phyloP scores from a whole-genome alignment of 2,797 vertebrate species.

The Crypturellus tataupa region DNA sequence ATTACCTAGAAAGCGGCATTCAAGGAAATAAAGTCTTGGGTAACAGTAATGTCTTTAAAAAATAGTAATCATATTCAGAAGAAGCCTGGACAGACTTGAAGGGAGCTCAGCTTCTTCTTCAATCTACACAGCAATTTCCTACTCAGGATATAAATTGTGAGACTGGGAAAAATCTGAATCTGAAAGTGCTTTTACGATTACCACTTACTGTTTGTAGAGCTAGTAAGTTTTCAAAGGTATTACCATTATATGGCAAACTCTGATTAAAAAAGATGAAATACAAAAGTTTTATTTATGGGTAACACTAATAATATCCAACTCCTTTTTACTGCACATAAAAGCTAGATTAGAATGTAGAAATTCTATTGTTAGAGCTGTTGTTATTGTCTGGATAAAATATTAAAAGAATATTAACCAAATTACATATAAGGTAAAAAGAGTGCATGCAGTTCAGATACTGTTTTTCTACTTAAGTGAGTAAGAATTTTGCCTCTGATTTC shows the following conservation, averaged over 20 bases:
- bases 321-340: neutral
- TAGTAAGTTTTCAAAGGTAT: neutral
- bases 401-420: neutral
- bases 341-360: neutral
- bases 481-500: neutral
- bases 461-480: neutral
- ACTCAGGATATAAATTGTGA: neutral
- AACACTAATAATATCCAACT: neutral
- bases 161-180: neutral
- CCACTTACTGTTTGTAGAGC: conserved; percentile 9
- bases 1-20: neutral
- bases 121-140: neutral
- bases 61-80: neutral
- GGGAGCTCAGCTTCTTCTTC: neutral
- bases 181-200: conserved; percentile 11
- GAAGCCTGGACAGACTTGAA: neutral
- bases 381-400: neutral
- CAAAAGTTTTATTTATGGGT: neutral
- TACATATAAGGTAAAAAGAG: neutral
- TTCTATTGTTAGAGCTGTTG: neutral
- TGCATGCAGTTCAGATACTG: neutral
- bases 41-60: neutral
- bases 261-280: conserved; percentile 24
- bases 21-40: neutral
- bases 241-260: neutral